Conservation (phyloP, 2,888 invertebrate genomes). For the Thalpophila matura region DNA sequence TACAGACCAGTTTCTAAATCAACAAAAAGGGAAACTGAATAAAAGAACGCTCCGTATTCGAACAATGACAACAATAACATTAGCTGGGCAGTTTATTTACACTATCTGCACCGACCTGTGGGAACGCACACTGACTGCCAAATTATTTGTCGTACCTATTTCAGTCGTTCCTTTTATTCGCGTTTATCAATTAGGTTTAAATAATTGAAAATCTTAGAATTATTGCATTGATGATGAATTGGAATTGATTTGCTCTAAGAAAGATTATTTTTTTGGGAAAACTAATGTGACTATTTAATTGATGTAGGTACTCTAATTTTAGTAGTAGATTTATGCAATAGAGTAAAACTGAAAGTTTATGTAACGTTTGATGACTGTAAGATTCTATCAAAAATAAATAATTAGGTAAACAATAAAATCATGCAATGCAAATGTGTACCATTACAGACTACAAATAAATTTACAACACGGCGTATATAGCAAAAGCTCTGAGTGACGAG, state of each 20-base stretch:
- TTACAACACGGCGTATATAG: too few species aligned
- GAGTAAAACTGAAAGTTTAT: too few species aligned
- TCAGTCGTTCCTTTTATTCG: slow-evolving; percentile 9
- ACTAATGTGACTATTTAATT: background rate
- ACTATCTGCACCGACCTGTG: slow-evolving; percentile 47
- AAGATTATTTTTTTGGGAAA: background rate
- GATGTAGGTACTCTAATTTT: background rate
- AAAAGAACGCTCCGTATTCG: slow-evolving; percentile 13
- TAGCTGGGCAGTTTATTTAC: slow-evolving; percentile 45
- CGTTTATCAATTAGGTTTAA: slow-evolving; percentile 16
- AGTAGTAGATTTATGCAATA: too few species aligned
- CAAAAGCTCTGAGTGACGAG: too few species aligned
- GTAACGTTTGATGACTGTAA: too few species aligned
- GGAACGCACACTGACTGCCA: slow-evolving; percentile 52
- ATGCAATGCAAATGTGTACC: too few species aligned
- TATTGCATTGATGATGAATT: too few species aligned
- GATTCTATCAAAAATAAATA: too few species aligned
- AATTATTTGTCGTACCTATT: slow-evolving; percentile 46
- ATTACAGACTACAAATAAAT: too few species aligned
- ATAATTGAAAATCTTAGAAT: slow-evolving; percentile 42
- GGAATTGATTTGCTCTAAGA: background rate
- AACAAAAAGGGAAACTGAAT: slow-evolving; percentile 9
- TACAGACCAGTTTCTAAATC: too few species aligned
- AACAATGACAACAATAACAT: slow-evolving; percentile 42
- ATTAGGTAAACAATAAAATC: too few species aligned